phyloP scores from a whole-genome alignment of 2,797 vertebrate species.

The Loriculus beryllinus region DNA sequence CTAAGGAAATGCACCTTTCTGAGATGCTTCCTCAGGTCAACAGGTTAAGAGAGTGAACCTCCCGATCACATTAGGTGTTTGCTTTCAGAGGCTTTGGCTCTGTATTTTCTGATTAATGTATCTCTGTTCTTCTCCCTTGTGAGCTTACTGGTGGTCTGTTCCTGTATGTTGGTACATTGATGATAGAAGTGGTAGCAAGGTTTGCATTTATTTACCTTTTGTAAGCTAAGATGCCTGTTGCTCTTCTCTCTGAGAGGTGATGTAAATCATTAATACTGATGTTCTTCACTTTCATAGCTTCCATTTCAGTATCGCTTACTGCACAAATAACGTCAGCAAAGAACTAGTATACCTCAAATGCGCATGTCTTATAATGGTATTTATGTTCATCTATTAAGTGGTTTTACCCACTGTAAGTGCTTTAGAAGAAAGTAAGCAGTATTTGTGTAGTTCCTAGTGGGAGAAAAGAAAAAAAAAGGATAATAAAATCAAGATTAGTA shows the following conservation, averaged over 20 bases:
- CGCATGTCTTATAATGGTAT: background rate
- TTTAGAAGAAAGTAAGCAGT: background rate
- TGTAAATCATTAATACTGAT: background rate
- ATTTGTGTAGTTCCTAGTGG: background rate
- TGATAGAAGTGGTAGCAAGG: background rate
- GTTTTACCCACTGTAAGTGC: background rate
- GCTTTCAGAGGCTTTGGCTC: background rate
- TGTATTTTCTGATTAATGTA: background rate
- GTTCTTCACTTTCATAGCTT: background rate
- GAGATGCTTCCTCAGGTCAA: background rate
- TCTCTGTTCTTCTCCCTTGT: background rate
- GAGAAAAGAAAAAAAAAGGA: no score
- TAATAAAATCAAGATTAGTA: background rate
- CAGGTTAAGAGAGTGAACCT: background rate
- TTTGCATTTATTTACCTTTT: background rate
- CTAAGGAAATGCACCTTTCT: background rate
- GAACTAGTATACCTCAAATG: background rate
- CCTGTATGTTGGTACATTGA: background rate
- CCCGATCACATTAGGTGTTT: background rate
- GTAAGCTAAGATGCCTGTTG: background rate
- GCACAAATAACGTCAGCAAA: background rate
- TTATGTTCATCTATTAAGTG: background rate
- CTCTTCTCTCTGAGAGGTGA: background rate
- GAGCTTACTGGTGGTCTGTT: background rate
- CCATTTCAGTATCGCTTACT: background rate